A percentile compares a stretch with the other conserved stretches of the same genome.
These are phyloP conservation scores for Pseudomyrmex flavicornis DNA, from an alignment of 1,140 invertebrate genomes.

Conservation along the genomic window DNA sequence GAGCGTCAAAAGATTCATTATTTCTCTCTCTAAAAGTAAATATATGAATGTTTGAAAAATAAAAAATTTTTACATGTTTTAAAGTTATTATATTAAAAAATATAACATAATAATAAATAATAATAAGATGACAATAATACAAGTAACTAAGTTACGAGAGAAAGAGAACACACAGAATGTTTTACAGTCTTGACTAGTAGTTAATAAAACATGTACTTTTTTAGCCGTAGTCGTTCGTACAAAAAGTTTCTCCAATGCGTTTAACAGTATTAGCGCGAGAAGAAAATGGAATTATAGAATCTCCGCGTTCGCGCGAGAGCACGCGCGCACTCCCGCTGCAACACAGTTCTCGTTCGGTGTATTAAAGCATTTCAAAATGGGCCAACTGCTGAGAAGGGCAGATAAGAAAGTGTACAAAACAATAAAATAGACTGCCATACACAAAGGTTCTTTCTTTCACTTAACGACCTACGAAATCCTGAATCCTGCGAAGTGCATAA, in stretches of 20 bases:
- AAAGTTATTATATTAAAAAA: too few relatives aligned
- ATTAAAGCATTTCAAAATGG: slow-evolving; percentile 33
- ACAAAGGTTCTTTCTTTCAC: slow-evolving; percentile 23
- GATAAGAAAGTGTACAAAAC: slow-evolving; percentile 26
- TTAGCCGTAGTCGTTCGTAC: background rate
- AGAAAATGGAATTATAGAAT: background rate
- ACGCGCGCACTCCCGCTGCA: background rate
- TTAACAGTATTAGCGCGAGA: background rate
- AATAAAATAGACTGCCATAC: slow-evolving; percentile 19
- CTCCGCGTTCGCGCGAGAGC: background rate
- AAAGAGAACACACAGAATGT: background rate
- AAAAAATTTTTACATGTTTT: too few relatives aligned
- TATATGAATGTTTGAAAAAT: too few relatives aligned
- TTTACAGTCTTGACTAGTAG: background rate
- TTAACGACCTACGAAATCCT: background rate
- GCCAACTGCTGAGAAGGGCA: slow-evolving; percentile 16
- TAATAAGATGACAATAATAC: background rate
- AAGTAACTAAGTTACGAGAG: background rate
- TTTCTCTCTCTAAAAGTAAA: too few relatives aligned
- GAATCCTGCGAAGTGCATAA: slow-evolving; percentile 7
- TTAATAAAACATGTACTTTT: background rate
- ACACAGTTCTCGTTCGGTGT: background rate
- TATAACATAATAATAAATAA: too few relatives aligned
- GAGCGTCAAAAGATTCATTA: too few relatives aligned
- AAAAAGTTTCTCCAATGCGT: background rate